Conservation (phyloP, 2,888 invertebrate species). For the Andrena flavipes region DNA sequence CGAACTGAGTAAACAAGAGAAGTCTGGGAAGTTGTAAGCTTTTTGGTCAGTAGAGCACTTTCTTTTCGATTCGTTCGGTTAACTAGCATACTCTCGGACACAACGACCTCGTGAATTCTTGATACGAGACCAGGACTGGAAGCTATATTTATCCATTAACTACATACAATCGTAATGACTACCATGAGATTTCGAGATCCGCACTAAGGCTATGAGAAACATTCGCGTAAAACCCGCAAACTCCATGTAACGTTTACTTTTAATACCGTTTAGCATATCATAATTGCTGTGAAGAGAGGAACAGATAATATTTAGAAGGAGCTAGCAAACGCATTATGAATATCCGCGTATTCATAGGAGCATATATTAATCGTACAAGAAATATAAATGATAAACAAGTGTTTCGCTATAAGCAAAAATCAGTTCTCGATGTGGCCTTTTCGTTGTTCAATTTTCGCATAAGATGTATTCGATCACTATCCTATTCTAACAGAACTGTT, state of each 20-base stretch:
- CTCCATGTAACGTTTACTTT: conserved; percentile 49
- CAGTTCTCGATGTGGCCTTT: conserved; percentile 27
- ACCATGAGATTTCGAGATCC: conserved; percentile 23
- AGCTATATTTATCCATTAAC: conserved; percentile 28
- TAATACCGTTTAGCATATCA: conserved; percentile 59
- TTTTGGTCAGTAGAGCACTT: conserved; percentile 17
- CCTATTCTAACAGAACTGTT: conserved; percentile 25
- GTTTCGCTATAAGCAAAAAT: conserved; percentile 5
- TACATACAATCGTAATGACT: conserved; percentile 25
- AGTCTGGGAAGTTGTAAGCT: conserved; percentile 71
- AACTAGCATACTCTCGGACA: conserved; percentile 44
- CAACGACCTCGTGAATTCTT: conserved; percentile 48
- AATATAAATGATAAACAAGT: conserved; percentile 1
- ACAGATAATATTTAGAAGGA: conserved; percentile 32
- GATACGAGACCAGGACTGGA: conserved; percentile 38
- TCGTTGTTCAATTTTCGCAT: conserved; percentile 19
- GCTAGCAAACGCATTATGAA: conserved; percentile 17
- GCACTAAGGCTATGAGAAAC: conserved; percentile 45
- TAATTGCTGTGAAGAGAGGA: conserved; percentile 40
- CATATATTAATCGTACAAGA: conserved; percentile 26
- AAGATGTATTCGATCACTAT: conserved; percentile 15
- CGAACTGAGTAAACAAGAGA: conserved; percentile 88
- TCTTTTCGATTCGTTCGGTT: conserved; percentile 28
- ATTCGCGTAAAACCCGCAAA: conserved; percentile 29
- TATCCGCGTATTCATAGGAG: conserved; percentile 21